A percentile compares a stretch with the other conserved stretches of the same genome.
phyloP scores from a whole-genome alignment of 2,797 vertebrate species.

The Crypturellus tataupa region DNA sequence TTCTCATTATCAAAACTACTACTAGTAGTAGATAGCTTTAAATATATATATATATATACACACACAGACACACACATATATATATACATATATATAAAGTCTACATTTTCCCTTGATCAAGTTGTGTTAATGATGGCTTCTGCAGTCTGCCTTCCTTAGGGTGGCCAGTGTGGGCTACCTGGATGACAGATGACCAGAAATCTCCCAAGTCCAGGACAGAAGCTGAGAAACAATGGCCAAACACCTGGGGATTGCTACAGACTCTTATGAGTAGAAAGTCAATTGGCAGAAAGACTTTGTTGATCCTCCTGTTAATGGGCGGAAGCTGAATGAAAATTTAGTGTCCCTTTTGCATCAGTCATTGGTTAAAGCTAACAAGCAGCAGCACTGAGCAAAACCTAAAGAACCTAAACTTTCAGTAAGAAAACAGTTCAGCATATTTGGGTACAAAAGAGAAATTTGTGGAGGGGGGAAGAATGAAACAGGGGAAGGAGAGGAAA shows the following conservation, averaged over 20 bases:
- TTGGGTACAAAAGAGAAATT: neutral
- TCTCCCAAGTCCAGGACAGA: neutral
- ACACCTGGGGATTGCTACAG: neutral
- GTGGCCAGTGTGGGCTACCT: neutral
- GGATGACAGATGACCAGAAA: neutral
- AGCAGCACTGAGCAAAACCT: neutral
- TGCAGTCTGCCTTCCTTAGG: neutral
- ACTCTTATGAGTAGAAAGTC: neutral
- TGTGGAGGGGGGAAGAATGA: neutral
- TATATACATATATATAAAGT: neutral
- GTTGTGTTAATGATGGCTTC: neutral
- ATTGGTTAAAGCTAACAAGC: neutral
- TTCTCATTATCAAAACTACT: neutral
- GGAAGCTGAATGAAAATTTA: neutral
- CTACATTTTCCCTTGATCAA: neutral
- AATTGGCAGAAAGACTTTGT: neutral
- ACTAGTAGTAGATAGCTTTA: neutral
- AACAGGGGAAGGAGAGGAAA: neutral
- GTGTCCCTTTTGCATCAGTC: neutral
- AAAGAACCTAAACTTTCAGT: neutral
- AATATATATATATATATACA: neutral
- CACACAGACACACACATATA: neutral
- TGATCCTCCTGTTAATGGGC: neutral
- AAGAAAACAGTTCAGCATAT: neutral
- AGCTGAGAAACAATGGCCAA: neutral